Base-by-base conservation (phyloP, 2,113 vertebrate genomes). In the Otocyon megalotis region DNA sequence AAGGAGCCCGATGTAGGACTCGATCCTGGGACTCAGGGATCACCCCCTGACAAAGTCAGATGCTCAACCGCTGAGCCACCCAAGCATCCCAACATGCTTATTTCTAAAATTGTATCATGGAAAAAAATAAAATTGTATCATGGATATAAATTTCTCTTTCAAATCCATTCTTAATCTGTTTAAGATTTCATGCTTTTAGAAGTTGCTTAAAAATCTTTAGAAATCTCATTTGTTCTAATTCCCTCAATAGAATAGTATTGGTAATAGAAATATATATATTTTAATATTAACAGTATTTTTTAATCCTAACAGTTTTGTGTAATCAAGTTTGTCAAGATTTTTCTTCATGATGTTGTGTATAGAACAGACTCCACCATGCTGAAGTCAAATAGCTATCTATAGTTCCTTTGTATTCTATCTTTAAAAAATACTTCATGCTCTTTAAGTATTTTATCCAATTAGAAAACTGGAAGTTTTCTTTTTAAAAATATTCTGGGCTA, bases 111-210 rank as follows among this genome's bases (percentile, higher is more conserved):
- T 43, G 43, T 43, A 7, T 43, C 43, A 43, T 4, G 7, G 43
- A 43, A 43, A 43, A 43, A 43, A 43, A 43, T 94, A 94, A 97
- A 98, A 97, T 72, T 95, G 92, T 96, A 92, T 93, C 65, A 50
- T 86, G 7, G 43, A 84, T n/a, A 1, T 35, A 28, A 1, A 67
- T 74, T 37, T 87, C 43, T 80, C 20, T 93, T 81, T 24, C 56
- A 32, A 53, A 84, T 72, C 4, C 8, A 69, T 76, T 65, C 19
- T 89, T 89, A 48, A 92, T 76, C 30, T 58, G 35, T 30, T 74
- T 88, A 90, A 79, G 30, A 35, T 30, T 90, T 76, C 85, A 58
- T 58, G 5, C 12, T 50, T 11, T 88, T 72, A 32, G 1, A 79
- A 50, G 63, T 5, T 83, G 3, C 3, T 48, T 87, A 87, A 69